Percentiles rank a stretch among this genome's conserved stretches.
Evolutionary conservation across 1,140 invertebrate genomes (phyloP).

Genomic region (Anastrepha obliqua): DNA sequence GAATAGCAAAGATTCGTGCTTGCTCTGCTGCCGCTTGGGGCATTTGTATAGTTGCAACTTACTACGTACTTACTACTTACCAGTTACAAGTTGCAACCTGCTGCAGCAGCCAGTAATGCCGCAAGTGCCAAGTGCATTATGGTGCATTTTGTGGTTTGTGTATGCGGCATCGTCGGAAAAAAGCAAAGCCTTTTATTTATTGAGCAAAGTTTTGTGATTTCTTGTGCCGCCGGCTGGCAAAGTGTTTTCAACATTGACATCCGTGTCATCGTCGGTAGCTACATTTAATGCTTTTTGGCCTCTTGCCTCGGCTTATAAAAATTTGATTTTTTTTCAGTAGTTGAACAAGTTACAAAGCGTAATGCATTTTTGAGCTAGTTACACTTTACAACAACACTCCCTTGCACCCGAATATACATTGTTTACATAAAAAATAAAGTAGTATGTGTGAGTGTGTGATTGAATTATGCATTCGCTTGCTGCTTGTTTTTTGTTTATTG

Average conservation of each 20-base stretch:
- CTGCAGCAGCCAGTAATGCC: slow-evolving; percentile 16
- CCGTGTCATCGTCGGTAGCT: slow-evolving; percentile 20
- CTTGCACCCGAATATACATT: neutral
- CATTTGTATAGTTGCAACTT: slow-evolving; percentile 45
- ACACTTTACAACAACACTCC: neutral
- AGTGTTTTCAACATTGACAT: slow-evolving; percentile 17
- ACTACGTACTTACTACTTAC: slow-evolving; percentile 12
- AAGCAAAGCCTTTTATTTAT: slow-evolving; percentile 51
- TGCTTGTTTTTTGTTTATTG: neutral
- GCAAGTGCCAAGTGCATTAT: slow-evolving; percentile 18
- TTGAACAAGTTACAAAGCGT: neutral
- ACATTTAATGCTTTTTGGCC: neutral
- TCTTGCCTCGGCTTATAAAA: slow-evolving; percentile 33
- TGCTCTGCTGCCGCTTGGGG: neutral
- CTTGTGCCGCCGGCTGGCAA: slow-evolving; percentile 31
- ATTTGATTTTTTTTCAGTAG: neutral
- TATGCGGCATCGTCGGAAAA: neutral
- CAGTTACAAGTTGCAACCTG: slow-evolving; percentile 34
- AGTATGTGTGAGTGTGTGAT: neutral
- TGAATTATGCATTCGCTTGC: neutral
- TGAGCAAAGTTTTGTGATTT: slow-evolving; percentile 52
- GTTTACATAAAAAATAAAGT: neutral
- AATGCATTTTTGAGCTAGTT: neutral
- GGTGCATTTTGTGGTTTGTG: neutral
- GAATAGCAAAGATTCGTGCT: neutral